phyloP scores from a whole-genome alignment of 2,888 invertebrate genomes.

The Argyresthia goedartella region DNA sequence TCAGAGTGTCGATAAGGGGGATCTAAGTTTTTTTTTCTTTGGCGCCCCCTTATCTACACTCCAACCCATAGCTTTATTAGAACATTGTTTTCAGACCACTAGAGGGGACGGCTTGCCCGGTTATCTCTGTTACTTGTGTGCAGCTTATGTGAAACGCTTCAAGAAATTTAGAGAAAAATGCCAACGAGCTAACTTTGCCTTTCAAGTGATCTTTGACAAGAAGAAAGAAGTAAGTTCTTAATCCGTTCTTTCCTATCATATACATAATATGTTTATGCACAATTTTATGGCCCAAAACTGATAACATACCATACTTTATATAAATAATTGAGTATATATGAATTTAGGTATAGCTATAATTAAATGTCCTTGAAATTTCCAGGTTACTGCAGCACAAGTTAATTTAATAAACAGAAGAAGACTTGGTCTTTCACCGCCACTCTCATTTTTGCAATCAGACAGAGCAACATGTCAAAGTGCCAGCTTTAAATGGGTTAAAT shows the following conservation, averaged over 20 bases:
- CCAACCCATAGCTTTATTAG: constrained; percentile 1
- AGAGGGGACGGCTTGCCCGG: constrained; percentile 39
- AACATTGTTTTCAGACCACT: constrained; percentile 28
- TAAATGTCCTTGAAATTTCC: constrained; percentile 15
- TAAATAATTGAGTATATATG: neutral
- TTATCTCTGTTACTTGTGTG: constrained; percentile 47
- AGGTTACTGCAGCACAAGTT: constrained; percentile 38
- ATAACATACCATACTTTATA: neutral
- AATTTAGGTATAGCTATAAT: too few relatives aligned
- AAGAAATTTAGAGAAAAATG: constrained; percentile 47
- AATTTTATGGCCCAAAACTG: neutral
- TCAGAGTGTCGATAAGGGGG: too few relatives aligned
- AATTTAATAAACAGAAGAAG: constrained; percentile 25
- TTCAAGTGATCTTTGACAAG: constrained; percentile 37
- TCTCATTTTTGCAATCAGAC: constrained; percentile 31
- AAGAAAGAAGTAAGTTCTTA: constrained; percentile 34
- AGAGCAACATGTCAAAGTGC: constrained; percentile 32
- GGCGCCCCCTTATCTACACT: too few relatives aligned
- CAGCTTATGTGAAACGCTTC: constrained; percentile 32
- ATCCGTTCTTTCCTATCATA: neutral
- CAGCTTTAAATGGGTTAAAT: constrained; percentile 37
- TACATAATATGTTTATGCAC: neutral
- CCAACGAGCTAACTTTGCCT: constrained; percentile 41
- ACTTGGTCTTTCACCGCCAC: constrained; percentile 27
- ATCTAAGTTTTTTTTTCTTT: too few relatives aligned